Evolutionary conservation across 2,113 vertebrate genomes (phyloP).

Genomic region (Pseudorhombus dupliciocellatus): DNA sequence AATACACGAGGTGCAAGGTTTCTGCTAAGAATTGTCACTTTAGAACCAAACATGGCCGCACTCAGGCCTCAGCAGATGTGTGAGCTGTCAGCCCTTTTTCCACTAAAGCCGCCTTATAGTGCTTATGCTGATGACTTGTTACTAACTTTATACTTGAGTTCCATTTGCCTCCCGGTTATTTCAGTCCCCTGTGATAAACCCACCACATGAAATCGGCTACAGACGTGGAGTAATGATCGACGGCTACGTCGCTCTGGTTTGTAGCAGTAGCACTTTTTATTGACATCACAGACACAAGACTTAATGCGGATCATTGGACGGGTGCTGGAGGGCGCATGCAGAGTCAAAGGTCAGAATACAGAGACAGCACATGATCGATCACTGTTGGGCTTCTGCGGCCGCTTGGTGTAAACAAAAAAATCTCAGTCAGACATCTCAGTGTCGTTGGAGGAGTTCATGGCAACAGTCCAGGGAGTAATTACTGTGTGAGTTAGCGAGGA

Average conservation of each 20-base stretch:
- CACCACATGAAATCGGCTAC: conserved; percentile 4
- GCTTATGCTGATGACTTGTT: no score
- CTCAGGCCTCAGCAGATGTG: conserved; percentile 5
- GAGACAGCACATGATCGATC: not conserved
- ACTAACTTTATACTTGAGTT: no score
- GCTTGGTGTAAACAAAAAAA: conserved; percentile 14
- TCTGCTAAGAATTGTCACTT: not conserved
- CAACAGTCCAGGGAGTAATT: conserved; percentile 3
- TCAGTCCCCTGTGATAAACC: not conserved
- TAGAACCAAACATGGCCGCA: not conserved
- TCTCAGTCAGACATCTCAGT: not conserved
- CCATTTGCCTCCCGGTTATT: not conserved
- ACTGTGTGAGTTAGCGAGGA: conserved; percentile 4
- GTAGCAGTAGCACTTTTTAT: conserved; percentile 57
- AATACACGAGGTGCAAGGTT: conserved; percentile 11
- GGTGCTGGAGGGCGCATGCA: conserved; percentile 45
- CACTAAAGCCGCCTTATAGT: no score
- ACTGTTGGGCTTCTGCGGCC: not conserved
- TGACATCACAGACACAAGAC: conserved; percentile 30
- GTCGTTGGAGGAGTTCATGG: not conserved
- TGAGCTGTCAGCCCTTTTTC: not conserved
- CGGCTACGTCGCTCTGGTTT: conserved; percentile 3
- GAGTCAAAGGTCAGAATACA: conserved; percentile 21
- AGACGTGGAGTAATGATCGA: conserved; percentile 28
- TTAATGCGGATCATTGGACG: conserved; percentile 49